Evolutionary conservation across 2,797 vertebrate genomes (phyloP), one percentile per base, ranked within the genome.

Genomic region (Anabacerthia variegaticeps): DNA sequence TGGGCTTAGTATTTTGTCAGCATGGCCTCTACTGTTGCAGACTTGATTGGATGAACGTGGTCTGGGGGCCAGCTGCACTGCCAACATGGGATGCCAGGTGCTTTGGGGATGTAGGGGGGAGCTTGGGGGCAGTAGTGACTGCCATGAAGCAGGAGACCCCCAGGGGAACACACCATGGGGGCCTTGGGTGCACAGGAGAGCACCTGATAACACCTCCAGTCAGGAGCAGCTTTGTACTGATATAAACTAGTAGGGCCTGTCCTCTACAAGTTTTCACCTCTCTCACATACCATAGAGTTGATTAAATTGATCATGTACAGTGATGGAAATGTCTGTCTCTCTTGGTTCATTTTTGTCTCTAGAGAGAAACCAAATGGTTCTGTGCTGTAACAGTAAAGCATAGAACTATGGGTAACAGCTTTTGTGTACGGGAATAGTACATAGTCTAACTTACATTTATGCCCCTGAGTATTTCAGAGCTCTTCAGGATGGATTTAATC

Each of bases 61-160:
- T 37, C 11, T 14, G 39, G 22, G 54, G 13, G 15, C 8, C 37
- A 61, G 44, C 55, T 49, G 52, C 15, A 6, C 23, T 1, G 4
- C 32, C 0, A 0, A 0, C 16, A 3, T 43, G 43, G 43, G 43
- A 43, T 43, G 43, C 43, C 43, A 44, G 43, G 14, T 63, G 20
- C n/a, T 85, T 23, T 55, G 49, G 54, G 48, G 23, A 10, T 7
- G 5, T 14, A 13, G 20, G 5, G 20, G 14, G 62, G 1, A 9
- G 19, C n/a, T 2, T 39, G 18, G 3, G 24, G 12, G 7, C 7
- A 55, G 6, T 12, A 44, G 41, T 43, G 41, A 43, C 41, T 43
- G 41, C 17, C 27, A 9, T 1, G 13, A 51, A 51, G 49, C 15
- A 15, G 24, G 30, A 21, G 22, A 56, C 5, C 19, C 24, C 55